These are phyloP conservation scores for Halichondria panicea DNA, from an alignment of 37 sponge, comb jelly and placozoan species.

Conservation along the genomic window DNA sequence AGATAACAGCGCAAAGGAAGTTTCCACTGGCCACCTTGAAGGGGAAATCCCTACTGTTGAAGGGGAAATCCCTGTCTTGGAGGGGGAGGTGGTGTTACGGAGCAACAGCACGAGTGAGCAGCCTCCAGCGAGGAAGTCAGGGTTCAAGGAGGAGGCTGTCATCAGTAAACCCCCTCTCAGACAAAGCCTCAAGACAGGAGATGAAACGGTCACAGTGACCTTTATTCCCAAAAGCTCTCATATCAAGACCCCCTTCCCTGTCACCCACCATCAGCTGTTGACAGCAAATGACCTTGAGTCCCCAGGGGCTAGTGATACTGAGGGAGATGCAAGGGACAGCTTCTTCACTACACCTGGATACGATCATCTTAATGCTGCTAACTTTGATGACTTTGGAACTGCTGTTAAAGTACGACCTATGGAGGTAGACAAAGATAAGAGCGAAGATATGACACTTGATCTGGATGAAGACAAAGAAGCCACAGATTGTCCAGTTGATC, in stretches of 20 bases:
- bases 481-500: too few relatives aligned
- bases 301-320: conserved; percentile 19
- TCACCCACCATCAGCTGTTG: conserved; percentile 9
- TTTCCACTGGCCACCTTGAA: too few relatives aligned
- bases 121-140: neutral
- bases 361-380: conserved; percentile 7
- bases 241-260: conserved; percentile 21
- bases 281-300: conserved; percentile 19
- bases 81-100: neutral
- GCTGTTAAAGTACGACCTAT: conserved; percentile 4
- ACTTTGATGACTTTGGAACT: conserved; percentile 29
- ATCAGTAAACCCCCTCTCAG: conserved; percentile 7
- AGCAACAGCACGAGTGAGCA: neutral
- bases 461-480: conserved; percentile 1
- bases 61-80: too few relatives aligned
- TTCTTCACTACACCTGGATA: conserved; percentile 27
- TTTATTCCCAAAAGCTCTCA: conserved; percentile 7
- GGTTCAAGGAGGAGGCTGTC: conserved; percentile 15
- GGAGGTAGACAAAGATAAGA: neutral
- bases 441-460: neutral
- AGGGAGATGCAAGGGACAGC: conserved; percentile 5
- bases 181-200: conserved; percentile 21
- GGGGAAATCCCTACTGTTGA: too few relatives aligned
- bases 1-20: too few relatives aligned
- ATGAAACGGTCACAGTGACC: conserved; percentile 25